A percentile compares a stretch with the other conserved stretches of the same genome.
Evolutionary conservation across 2,888 invertebrate genomes (phyloP).

Genomic region (Panzeria rudis): DNA sequence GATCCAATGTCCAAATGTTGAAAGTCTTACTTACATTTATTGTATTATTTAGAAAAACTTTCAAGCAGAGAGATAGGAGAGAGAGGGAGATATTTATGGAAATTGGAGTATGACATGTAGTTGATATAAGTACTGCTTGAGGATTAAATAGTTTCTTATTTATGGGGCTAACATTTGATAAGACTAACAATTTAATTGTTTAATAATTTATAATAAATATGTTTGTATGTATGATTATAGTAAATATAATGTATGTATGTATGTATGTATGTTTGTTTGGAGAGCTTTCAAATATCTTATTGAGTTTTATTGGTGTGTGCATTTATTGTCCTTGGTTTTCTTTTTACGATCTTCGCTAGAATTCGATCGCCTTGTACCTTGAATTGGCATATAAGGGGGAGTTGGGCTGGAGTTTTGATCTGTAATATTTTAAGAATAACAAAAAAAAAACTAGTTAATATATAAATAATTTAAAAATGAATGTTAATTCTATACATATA

Average conservation of each 20-base stretch:
- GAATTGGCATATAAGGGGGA: slow-evolving; percentile 91
- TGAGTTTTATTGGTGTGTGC: slow-evolving; percentile 86
- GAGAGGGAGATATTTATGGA: background rate
- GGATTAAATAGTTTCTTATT: slow-evolving; percentile 25
- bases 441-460: slow-evolving; percentile 39
- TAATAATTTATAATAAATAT: slow-evolving; percentile 35
- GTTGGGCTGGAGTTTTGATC: slow-evolving; percentile 85
- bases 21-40: no score
- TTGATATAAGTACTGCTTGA: slow-evolving; percentile 12
- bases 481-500: slow-evolving; percentile 78
- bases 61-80: background rate
- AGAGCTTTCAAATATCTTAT: slow-evolving; percentile 9
- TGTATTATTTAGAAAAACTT: slow-evolving; percentile 10
- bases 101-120: background rate
- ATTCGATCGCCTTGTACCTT: slow-evolving; percentile 89
- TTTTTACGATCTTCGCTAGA: slow-evolving; percentile 86
- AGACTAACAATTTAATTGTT: slow-evolving; percentile 39
- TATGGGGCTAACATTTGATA: slow-evolving; percentile 8
- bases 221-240: background rate
- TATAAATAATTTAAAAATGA: background rate
- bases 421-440: slow-evolving; percentile 42
- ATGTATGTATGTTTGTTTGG: background rate
- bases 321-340: slow-evolving; percentile 85
- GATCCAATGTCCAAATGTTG: slow-evolving; percentile 4
- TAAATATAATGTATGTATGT: background rate